Conservation (phyloP, 2,797 vertebrate species). For the Pseudomugil gertrudae region DNA sequence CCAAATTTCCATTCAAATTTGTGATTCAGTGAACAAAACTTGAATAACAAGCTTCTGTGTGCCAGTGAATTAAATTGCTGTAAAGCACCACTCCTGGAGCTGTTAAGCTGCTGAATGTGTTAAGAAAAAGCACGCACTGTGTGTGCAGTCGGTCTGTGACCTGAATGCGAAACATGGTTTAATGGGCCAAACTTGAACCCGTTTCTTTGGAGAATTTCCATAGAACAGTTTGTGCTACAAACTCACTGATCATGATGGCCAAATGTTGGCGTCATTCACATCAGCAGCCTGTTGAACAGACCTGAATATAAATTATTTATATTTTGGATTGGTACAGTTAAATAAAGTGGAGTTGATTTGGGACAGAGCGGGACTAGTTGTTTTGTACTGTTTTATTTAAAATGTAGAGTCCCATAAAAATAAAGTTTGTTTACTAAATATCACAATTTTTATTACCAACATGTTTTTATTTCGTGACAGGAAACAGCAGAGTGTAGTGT, state of each 20-base stretch:
- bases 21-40: neutral
- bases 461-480: neutral
- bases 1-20: neutral
- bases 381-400: too few species aligned
- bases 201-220: constrained; percentile 15
- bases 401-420: too few species aligned
- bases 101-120: constrained; percentile 28
- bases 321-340: too few species aligned
- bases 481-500: neutral
- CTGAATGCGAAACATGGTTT: constrained; percentile 52
- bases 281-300: constrained; percentile 3
- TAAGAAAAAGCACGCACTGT: constrained; percentile 23
- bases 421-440: neutral
- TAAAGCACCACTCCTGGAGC: constrained; percentile 1
- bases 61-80: neutral
- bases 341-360: too few species aligned
- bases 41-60: neutral
- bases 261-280: constrained; percentile 18
- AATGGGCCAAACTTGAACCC: constrained; percentile 37
- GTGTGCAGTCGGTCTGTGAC: constrained; percentile 50
- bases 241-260: neutral
- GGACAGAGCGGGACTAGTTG: too few species aligned
- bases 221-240: neutral
- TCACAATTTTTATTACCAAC: neutral
- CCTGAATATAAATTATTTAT: too few species aligned